These are phyloP conservation scores for Drosophila tanythrix DNA, from an alignment of 2,888 invertebrate genomes.

Conservation along the genomic window DNA sequence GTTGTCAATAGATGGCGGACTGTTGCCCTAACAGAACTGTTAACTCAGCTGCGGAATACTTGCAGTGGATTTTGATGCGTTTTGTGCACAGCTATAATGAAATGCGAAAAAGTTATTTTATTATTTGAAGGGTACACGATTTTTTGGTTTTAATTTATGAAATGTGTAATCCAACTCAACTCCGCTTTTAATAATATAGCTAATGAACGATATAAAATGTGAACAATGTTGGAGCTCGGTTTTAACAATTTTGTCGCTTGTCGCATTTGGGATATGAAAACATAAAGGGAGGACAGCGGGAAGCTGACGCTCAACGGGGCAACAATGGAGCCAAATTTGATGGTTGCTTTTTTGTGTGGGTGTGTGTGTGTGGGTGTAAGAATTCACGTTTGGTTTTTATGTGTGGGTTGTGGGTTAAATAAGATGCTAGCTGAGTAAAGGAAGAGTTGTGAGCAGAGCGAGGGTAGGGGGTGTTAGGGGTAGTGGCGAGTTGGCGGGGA, in stretches of 20 bases:
- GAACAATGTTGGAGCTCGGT: conserved; percentile 9
- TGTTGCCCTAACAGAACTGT: conserved; percentile 29
- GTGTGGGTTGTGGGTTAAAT: conserved; percentile 60
- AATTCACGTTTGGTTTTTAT: conserved; percentile 45
- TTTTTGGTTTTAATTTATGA: conserved; percentile 4
- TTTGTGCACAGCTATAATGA: not conserved
- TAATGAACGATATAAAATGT: conserved; percentile 8
- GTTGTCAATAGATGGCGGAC: conserved; percentile 32
- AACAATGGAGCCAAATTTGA: conserved; percentile 66
- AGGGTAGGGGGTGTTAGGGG: not conserved
- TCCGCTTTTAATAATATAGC: conserved; percentile 1
- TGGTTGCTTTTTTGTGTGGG: conserved; percentile 14
- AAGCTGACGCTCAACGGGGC: conserved; percentile 16
- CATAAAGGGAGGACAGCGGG: conserved; percentile 2
- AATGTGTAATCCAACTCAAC: conserved; percentile 1
- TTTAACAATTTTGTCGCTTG: conserved; percentile 31
- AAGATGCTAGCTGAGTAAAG: conserved; percentile 51
- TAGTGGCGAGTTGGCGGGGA: not conserved
- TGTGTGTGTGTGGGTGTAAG: conserved; percentile 2
- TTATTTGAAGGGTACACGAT: not conserved
- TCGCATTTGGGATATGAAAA: conserved; percentile 19
- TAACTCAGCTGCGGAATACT: not conserved
- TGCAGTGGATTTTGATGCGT: not conserved
- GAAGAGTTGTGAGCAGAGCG: not conserved
- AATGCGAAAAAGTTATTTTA: conserved; percentile 2